Percentiles rank a stretch among this genome's conserved stretches.
Evolutionary conservation across 2,888 invertebrate genomes (phyloP).

Genomic region (Gortyna flavago): DNA sequence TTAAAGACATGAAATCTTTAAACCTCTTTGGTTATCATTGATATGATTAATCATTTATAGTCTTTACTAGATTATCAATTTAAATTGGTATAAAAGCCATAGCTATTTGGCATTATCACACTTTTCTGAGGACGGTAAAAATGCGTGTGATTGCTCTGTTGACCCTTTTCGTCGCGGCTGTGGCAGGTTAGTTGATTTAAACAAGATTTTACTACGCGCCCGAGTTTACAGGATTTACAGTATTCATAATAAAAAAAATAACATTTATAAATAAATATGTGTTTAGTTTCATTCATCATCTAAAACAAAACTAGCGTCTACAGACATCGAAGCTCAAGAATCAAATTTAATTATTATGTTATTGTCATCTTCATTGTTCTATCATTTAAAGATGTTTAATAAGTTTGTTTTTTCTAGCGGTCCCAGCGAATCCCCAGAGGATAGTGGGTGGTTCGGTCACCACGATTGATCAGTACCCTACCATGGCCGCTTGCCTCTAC

Average conservation of each 20-base stretch:
- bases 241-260: not conserved
- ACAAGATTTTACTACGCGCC: not conserved
- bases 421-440: conserved; percentile 61
- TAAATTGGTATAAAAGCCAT: conserved; percentile 21
- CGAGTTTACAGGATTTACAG: not conserved
- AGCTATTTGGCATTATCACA: not conserved
- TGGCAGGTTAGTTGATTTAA: conserved; percentile 73
- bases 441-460: conserved; percentile 72
- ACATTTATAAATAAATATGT: too few species aligned
- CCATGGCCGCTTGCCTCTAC: conserved; percentile 61
- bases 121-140: not conserved
- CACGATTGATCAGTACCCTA: conserved; percentile 67
- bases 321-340: not conserved
- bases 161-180: conserved; percentile 60
- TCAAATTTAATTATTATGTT: not conserved
- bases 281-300: not conserved
- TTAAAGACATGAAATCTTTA: too few species aligned
- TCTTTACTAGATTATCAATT: not conserved
- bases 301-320: not conserved
- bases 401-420: conserved; percentile 52
- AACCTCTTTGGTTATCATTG: too few species aligned
- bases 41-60: not conserved
- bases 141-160: conserved; percentile 38
- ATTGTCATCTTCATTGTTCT: not conserved
- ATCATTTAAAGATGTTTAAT: not conserved